A percentile compares a stretch with the other conserved stretches of the same genome.
Evolutionary conservation across 2,888 invertebrate genomes (phyloP).

Genomic region (Xylota sylvarum): DNA sequence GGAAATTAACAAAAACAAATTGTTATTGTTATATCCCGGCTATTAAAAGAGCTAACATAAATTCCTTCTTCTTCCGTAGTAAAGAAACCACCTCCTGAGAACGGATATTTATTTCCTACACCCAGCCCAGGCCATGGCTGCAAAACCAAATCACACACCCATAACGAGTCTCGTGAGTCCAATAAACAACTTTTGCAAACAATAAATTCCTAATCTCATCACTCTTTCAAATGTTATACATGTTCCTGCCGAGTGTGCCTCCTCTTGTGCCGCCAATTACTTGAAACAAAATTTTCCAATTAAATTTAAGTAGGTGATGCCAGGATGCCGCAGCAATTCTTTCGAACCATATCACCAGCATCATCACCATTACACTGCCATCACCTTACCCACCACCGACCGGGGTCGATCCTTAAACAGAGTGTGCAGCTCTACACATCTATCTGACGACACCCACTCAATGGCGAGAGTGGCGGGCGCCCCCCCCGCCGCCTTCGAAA

Average conservation of each 20-base stretch:
- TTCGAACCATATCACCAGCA: constrained; percentile 72
- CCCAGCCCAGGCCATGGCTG: neutral
- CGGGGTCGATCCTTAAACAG: neutral
- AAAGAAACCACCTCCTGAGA: constrained; percentile 37
- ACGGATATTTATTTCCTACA: constrained; percentile 59
- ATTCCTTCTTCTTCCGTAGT: constrained; percentile 46
- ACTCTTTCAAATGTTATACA: constrained; percentile 67
- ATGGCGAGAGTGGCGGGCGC: constrained; percentile 14
- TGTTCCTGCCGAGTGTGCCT: neutral
- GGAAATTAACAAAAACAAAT: constrained; percentile 75
- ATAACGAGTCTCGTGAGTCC: constrained; percentile 71
- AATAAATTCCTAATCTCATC: constrained; percentile 76
- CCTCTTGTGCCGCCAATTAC: constrained; percentile 54
- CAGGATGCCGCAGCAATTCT: constrained; percentile 59
- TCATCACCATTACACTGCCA: constrained; percentile 53
- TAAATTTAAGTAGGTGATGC: constrained; percentile 73
- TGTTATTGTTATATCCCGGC: constrained; percentile 67
- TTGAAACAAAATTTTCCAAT: constrained; percentile 71
- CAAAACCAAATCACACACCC: constrained; percentile 65
- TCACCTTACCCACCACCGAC: neutral
- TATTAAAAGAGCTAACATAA: constrained; percentile 64
- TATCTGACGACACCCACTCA: constrained; percentile 12
- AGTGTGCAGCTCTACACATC: constrained; percentile 21
- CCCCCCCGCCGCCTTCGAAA: neutral
- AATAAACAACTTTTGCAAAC: constrained; percentile 74